Base-by-base conservation (phyloP, 1,140 invertebrate species). In the Bursaphelenchus mucronatus region DNA sequence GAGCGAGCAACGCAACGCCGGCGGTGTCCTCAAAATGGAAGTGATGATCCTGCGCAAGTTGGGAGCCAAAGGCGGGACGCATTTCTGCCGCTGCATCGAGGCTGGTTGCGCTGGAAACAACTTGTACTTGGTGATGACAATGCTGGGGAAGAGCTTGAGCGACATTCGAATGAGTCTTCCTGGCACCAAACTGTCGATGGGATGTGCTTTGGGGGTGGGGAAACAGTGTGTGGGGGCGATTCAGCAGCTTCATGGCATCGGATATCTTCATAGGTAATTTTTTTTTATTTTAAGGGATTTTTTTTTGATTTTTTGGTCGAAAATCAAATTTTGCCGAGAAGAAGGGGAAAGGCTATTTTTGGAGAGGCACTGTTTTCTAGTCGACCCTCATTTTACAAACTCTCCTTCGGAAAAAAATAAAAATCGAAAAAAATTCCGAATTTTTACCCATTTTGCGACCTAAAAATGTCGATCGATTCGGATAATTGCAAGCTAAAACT, bases 41-140 rank as follows among this genome's bases (percentile, higher is more conserved):
- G 63, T 55, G 40, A 43, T 50, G 40, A 49, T 62, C 17, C 39
- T 64, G 45, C 53, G 56, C 10, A 43, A 43, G 51, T 52, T 55
- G 0, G 61, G 46, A 10, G 15, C 10, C 0, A 40, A 51, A 41
- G 47, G 49, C n/a, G 44, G 57, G 1, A 56, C 40, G n/a, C 63
- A 64, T 41, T 45, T 64, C 61, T 41, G 39, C n/a, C 15, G 40
- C 13, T 64, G 63, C 44, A 43, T 49, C 21, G 63, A 64, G 39
- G 47, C 63, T n/a, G 63, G 63, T 5, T 19, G 21, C 19, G 57
- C 21, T 30, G 63, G 56, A 30, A 66, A 67, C 15, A 70, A 67
- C 45, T 45, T 75, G 30, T 74, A 75, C 46, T 50, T 74, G 39
- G 73, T 74, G 7, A 74, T 75, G 73, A 75, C 71, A 11, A 57